A percentile compares a stretch with the other conserved stretches of the same genome.
Evolutionary conservation across 2,113 vertebrate species (phyloP).

Genomic region (Chlorodrepanis virens): DNA sequence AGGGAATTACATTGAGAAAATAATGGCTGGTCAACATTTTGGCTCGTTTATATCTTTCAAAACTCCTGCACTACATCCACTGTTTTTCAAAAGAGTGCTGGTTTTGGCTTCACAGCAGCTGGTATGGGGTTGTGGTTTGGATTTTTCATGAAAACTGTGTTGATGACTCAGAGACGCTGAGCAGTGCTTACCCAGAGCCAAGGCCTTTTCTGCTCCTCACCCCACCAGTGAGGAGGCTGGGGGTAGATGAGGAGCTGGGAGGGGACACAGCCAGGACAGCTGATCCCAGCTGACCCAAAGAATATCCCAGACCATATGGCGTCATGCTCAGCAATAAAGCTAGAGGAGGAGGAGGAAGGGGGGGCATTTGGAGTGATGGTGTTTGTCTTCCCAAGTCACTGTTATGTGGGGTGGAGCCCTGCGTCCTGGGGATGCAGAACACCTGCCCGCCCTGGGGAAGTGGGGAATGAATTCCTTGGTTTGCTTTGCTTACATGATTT

Average conservation of each 20-base stretch:
- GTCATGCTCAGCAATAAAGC: not conserved
- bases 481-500: not conserved
- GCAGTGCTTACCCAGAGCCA: not conserved
- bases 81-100: not conserved
- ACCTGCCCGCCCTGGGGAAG: not conserved
- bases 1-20: not conserved
- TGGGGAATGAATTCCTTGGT: not conserved
- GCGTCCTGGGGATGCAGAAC: not conserved
- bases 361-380: not conserved
- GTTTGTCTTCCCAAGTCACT: not conserved
- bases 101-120: not conserved
- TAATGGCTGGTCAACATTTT: not conserved
- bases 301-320: not conserved
- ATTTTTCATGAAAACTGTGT: no score
- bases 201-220: not conserved
- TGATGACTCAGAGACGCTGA: not conserved
- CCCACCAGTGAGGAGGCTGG: not conserved
- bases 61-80: not conserved
- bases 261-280: not conserved
- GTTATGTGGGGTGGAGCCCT: rapidly evolving
- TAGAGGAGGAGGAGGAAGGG: not conserved
- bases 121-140: not conserved
- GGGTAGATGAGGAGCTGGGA: not conserved
- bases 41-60: not conserved
- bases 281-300: not conserved